A percentile compares a stretch with the other conserved stretches of the same genome.
Evolutionary conservation across 2,888 invertebrate species (phyloP).

Genomic region (Cerastoderma edule): DNA sequence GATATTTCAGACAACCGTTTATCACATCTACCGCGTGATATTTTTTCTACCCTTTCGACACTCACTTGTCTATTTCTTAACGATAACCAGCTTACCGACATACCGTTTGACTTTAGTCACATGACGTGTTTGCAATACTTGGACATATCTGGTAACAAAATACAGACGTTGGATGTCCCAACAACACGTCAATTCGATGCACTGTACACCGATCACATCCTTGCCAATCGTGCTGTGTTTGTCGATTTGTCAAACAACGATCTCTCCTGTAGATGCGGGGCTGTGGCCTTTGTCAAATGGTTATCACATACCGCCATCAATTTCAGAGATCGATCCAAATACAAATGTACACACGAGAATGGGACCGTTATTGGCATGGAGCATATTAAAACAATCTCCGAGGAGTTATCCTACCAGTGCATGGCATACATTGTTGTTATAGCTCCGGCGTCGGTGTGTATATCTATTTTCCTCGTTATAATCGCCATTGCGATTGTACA

Average conservation of each 20-base stretch:
- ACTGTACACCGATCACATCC: not conserved
- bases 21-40: conserved; percentile 26
- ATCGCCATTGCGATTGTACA: conserved; percentile 27
- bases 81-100: conserved; percentile 33
- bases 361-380: not conserved
- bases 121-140: conserved; percentile 31
- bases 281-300: conserved; percentile 42
- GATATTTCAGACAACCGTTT: conserved; percentile 41
- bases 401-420: not conserved
- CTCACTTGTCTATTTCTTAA: conserved; percentile 32
- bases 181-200: conserved; percentile 3
- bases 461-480: not conserved
- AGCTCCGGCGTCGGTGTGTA: not conserved
- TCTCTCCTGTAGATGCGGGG: conserved; percentile 39
- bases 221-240: not conserved
- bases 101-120: conserved; percentile 30
- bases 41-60: conserved; percentile 28
- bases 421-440: not conserved
- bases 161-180: conserved; percentile 15
- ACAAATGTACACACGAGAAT: conserved; percentile 34
- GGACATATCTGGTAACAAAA: conserved; percentile 35
- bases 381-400: not conserved
- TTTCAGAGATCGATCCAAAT: conserved; percentile 25
- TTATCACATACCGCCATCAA: conserved; percentile 30
- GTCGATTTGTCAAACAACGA: conserved; percentile 33